Evolutionary conservation across 2,113 vertebrate species (phyloP).

Genomic region (Aphyosemion australe): DNA sequence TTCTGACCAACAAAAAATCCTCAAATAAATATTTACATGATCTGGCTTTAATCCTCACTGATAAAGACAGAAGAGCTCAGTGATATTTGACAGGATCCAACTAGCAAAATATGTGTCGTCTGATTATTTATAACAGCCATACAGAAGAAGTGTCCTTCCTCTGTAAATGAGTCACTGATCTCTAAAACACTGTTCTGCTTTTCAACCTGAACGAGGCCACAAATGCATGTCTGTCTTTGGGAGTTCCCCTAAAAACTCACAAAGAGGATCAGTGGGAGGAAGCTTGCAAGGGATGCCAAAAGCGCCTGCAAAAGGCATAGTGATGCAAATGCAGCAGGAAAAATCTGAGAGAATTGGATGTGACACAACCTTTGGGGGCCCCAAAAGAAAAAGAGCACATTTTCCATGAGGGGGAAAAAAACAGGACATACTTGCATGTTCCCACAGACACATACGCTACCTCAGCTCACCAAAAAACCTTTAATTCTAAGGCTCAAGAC

Average conservation of each 20-base stretch:
- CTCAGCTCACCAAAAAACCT: slow-evolving; percentile 4
- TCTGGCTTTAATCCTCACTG: too few relatives aligned
- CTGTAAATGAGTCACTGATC: not conserved
- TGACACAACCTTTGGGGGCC: too few relatives aligned
- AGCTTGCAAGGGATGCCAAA: slow-evolving; percentile 20
- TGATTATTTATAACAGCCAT: too few relatives aligned
- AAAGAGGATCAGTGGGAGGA: slow-evolving; percentile 5
- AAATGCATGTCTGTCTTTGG: not conserved
- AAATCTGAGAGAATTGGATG: slow-evolving; percentile 9
- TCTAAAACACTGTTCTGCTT: not conserved
- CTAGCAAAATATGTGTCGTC: too few relatives aligned
- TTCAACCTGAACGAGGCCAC: not conserved
- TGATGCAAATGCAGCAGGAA: slow-evolving; percentile 3
- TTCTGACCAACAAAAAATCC: too few relatives aligned
- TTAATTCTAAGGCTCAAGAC: slow-evolving; percentile 22
- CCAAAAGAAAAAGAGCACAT: not conserved
- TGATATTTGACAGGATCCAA: too few relatives aligned
- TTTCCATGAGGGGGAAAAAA: slow-evolving; percentile 32
- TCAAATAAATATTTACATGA: too few relatives aligned
- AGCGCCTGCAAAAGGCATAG: slow-evolving; percentile 38
- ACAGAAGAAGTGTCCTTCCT: not conserved
- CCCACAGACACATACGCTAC: not conserved
- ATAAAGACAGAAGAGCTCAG: too few relatives aligned
- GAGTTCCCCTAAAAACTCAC: not conserved
- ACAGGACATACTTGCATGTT: too few relatives aligned